A percentile compares a stretch with the other conserved stretches of the same genome.
These are phyloP conservation scores for Tridacna crocea DNA, from an alignment of 2,888 invertebrate species.

Conservation along the genomic window DNA sequence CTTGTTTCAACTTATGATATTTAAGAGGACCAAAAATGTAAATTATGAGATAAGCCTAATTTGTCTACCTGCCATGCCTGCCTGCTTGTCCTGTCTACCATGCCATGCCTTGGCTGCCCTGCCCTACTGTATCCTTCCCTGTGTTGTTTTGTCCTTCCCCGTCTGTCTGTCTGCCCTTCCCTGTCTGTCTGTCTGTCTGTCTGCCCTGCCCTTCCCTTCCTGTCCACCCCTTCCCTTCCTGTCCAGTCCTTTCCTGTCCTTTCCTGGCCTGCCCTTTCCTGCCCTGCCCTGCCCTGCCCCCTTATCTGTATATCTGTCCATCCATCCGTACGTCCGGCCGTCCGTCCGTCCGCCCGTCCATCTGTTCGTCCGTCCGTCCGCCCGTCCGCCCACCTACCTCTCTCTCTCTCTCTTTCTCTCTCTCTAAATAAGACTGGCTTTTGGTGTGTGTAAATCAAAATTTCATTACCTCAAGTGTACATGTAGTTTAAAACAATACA, in stretches of 20 bases:
- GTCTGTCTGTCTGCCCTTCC: background rate
- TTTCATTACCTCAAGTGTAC: too few species aligned
- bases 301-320: background rate
- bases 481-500: too few species aligned
- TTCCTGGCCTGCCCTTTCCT: background rate
- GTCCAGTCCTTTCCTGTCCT: background rate
- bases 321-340: background rate
- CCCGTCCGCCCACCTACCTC: background rate
- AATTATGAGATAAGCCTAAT: too few species aligned
- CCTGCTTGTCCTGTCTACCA: conserved; percentile 1
- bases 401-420: background rate
- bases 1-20: too few species aligned
- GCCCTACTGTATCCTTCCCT: background rate
- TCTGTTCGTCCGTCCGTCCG: background rate
- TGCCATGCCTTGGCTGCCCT: background rate
- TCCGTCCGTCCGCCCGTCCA: background rate
- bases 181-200: background rate
- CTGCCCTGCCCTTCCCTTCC: background rate
- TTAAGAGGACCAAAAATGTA: too few species aligned
- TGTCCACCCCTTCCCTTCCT: background rate
- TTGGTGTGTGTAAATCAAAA: too few species aligned
- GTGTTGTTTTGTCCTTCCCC: background rate
- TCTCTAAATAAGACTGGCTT: background rate
- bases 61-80: background rate
- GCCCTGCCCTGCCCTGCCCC: background rate